These are phyloP conservation scores for Danaus melanippus DNA, from an alignment of 1,140 invertebrate species.

Conservation along the genomic window DNA sequence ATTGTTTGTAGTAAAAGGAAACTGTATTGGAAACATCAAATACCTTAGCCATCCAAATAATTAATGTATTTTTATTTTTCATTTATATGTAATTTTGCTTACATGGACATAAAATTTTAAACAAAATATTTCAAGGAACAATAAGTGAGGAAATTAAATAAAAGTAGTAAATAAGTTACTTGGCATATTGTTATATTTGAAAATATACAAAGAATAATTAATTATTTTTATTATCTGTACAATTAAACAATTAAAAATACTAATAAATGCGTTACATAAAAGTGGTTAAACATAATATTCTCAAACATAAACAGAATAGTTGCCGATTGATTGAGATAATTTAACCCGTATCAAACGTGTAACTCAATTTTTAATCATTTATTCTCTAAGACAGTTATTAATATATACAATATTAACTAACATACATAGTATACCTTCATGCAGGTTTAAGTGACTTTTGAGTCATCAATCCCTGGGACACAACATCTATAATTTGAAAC, in stretches of 20 bases:
- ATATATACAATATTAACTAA: constrained; percentile 11
- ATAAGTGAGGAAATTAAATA: constrained; percentile 11
- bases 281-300: constrained; percentile 18
- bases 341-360: constrained; percentile 25
- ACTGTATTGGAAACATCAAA: too few species aligned
- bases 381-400: constrained; percentile 17
- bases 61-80: too few species aligned
- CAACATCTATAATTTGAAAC: too few species aligned
- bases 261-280: constrained; percentile 59
- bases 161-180: constrained; percentile 20
- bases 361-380: constrained; percentile 11
- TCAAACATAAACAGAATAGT: constrained; percentile 18
- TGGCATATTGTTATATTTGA: constrained; percentile 59
- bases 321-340: constrained; percentile 19
- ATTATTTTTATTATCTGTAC: constrained; percentile 56
- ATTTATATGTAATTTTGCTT: too few species aligned
- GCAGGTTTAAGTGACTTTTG: too few species aligned
- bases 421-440: too few species aligned
- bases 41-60: too few species aligned
- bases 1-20: too few species aligned
- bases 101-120: too few species aligned
- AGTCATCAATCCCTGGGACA: too few species aligned
- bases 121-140: too few species aligned
- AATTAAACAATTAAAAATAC: constrained; percentile 50
- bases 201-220: constrained; percentile 64